Evolutionary conservation across 2,888 invertebrate species (phyloP).

Genomic region (Tuberolachnus salignus): DNA sequence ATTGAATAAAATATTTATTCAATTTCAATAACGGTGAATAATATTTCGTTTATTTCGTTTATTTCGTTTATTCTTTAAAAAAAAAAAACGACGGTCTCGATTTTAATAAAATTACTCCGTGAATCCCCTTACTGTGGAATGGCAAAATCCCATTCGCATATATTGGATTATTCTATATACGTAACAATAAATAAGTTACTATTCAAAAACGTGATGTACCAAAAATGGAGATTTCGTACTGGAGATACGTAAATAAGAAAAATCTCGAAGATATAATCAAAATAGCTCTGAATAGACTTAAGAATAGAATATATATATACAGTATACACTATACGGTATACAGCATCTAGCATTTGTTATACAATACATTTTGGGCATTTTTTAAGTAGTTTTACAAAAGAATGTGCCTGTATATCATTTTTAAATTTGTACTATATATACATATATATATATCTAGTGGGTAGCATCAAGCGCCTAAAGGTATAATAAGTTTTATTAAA

Average conservation of each 20-base stretch:
- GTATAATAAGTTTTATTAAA: no score
- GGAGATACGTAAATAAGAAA: background rate
- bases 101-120: background rate
- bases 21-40: background rate
- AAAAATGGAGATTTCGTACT: constrained; percentile 2
- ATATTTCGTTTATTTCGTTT: constrained; percentile 14
- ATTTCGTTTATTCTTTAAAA: no score
- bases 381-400: background rate
- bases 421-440: no score
- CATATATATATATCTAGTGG: no score
- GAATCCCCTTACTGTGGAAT: constrained; percentile 3
- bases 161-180: constrained; percentile 9
- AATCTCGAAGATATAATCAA: background rate
- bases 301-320: background rate
- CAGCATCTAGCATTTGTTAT: background rate
- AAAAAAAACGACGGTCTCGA: background rate
- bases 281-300: constrained; percentile 12
- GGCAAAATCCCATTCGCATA: constrained; percentile 4
- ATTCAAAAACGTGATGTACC: constrained; percentile 18
- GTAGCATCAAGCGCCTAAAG: no score
- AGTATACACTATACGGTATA: background rate
- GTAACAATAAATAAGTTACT: constrained; percentile 23
- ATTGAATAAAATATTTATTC: background rate
- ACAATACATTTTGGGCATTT: background rate
- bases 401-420: background rate